Evolutionary conservation across 2,113 vertebrate genomes (phyloP).

Genomic region (Pholis gunnellus): DNA sequence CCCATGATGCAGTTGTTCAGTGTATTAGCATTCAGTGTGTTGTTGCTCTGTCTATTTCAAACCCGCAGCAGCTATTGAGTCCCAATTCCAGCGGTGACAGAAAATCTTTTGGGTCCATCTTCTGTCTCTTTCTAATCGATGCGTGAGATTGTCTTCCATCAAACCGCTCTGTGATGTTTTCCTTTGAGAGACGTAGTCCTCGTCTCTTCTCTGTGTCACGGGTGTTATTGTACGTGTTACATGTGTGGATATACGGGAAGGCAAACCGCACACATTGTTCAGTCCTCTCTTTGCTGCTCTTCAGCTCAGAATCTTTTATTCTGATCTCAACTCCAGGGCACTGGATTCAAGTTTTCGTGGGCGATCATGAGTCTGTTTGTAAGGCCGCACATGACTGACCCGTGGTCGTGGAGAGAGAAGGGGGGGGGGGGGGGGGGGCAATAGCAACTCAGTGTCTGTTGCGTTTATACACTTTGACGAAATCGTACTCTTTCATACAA

Average conservation of each 20-base stretch:
- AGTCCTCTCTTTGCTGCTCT: background rate
- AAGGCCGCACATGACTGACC: constrained; percentile 35
- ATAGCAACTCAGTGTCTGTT: background rate
- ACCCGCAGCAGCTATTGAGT: background rate
- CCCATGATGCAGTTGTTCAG: constrained; percentile 3
- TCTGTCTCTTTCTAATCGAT: constrained; percentile 8
- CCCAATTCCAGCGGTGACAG: constrained; percentile 31
- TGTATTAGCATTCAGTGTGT: constrained; percentile 21
- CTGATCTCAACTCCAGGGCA: background rate
- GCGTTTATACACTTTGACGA: background rate
- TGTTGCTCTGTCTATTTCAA: background rate
- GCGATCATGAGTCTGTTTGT: constrained; percentile 14
- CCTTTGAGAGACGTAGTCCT: background rate
- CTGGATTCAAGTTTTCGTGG: background rate
- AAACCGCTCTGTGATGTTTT: background rate
- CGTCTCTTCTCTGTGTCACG: background rate
- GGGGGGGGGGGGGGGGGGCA: background rate
- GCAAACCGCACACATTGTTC: background rate
- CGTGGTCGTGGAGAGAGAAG: background rate
- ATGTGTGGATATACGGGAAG: background rate
- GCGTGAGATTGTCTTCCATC: background rate
- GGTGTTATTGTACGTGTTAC: background rate
- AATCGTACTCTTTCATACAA: background rate
- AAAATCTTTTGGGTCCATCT: constrained; percentile 18
- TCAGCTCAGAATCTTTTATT: background rate